Evolutionary conservation across 2,113 vertebrate species (phyloP), one percentile per base, ranked within the genome.

Genomic region (Atherinomorus stipes): DNA sequence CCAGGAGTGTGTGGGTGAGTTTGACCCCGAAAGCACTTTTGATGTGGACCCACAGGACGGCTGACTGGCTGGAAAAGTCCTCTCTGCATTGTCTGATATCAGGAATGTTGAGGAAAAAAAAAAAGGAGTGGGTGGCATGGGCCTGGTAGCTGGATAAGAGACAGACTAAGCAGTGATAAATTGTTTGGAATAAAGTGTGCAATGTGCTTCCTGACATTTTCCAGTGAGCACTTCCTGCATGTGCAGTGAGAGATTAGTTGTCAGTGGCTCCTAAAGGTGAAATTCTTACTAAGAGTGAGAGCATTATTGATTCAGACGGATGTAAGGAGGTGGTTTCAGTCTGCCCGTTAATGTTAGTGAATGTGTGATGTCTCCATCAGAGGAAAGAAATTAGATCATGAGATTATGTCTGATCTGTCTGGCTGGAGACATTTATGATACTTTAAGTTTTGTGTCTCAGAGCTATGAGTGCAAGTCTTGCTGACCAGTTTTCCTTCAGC

Each of bases 1-100:
- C 92, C 89, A 66, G 42, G 64, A 59, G 54, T 83, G 89, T 87
- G 89, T 88, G 82, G 85, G 85, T 84, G 83, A 78, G 84, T 64
- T 81, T 52, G 65, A 83, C 61, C 80, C 79, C 42, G 51, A 57
- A 58, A 71, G 42, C 71, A 52, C 50, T 47, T 91, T 88, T 89
- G 88, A 89, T 91, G 77, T 84, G 25, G 63, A 74, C 77, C 76
- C 66, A 66, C 71, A 23, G 40, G 76, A 69, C 65, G 49, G 78
- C 38, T 77, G 71, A 86, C 61, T 80, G 76, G 9, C 26, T 81
- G 86, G 85, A 87, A 92, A 92, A 85, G 51, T 80, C 69, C 51
- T 64, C 80, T 84, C 56, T 53, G 9, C 63, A 60, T 85, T 84
- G 86, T 88, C 50, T 58, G 57, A 19, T 90, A 86, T 84, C 76